These are phyloP conservation scores for Streblospio benedicti DNA, from an alignment of 1,140 invertebrate genomes.

Conservation along the genomic window DNA sequence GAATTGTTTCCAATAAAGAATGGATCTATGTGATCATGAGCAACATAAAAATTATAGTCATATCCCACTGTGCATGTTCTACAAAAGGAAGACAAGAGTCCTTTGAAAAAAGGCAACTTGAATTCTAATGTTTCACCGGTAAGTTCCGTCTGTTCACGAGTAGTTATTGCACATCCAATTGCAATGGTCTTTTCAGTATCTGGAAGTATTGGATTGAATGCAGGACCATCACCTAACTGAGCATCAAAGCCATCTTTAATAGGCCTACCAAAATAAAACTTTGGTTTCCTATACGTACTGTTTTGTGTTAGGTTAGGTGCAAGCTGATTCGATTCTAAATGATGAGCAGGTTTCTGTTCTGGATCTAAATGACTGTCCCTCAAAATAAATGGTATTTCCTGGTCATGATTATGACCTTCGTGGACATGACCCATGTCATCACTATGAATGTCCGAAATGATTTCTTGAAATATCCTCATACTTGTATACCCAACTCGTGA, in stretches of 20 bases:
- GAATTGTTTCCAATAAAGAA: slow-evolving; percentile 9
- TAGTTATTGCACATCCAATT: slow-evolving; percentile 15
- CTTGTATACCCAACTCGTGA: background rate
- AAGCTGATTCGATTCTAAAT: background rate
- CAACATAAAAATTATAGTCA: slow-evolving; percentile 16
- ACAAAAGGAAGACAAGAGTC: slow-evolving; percentile 16
- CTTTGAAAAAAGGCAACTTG: slow-evolving; percentile 16
- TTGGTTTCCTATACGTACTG: background rate
- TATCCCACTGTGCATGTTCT: slow-evolving; percentile 13
- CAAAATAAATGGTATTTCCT: slow-evolving; percentile 13
- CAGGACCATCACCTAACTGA: background rate
- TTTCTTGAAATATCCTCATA: background rate
- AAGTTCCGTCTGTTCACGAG: background rate
- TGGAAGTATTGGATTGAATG: background rate
- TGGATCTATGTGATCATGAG: slow-evolving; percentile 15
- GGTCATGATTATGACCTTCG: slow-evolving; percentile 13
- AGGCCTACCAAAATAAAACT: background rate
- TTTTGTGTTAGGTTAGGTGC: slow-evolving; percentile 5
- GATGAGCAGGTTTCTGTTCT: slow-evolving; percentile 2
- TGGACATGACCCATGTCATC: background rate
- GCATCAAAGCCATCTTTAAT: background rate
- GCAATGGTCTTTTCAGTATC: slow-evolving; percentile 12
- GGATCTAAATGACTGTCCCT: slow-evolving; percentile 11
- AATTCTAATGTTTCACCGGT: slow-evolving; percentile 3
- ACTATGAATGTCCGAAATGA: background rate